Conservation (phyloP, 2,888 invertebrate genomes). For the Graphium colonna region DNA sequence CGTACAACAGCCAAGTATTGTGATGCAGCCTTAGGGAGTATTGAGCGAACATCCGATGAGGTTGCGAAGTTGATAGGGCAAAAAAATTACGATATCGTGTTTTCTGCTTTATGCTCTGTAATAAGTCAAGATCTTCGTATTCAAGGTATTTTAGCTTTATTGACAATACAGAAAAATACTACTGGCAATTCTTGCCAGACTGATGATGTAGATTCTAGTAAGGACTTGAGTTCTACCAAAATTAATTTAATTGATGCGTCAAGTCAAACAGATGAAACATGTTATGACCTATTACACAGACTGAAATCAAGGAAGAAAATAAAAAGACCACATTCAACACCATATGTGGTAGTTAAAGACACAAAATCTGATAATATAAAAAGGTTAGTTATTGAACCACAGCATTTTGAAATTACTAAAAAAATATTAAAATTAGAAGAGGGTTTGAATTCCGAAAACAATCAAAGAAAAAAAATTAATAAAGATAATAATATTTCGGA, state of each 20-base stretch:
- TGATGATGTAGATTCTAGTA: neutral
- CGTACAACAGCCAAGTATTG: conserved; percentile 47
- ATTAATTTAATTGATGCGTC: conserved; percentile 7
- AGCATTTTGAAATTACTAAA: conserved; percentile 12
- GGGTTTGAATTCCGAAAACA: neutral
- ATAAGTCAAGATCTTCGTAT: conserved; percentile 54
- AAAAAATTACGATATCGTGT: conserved; percentile 51
- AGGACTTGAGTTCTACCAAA: neutral
- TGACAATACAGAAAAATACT: conserved; percentile 35
- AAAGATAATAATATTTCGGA: neutral
- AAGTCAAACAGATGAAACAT: conserved; percentile 46
- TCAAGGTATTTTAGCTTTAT: conserved; percentile 48
- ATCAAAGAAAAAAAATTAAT: conserved; percentile 1
- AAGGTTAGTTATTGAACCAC: conserved; percentile 41
- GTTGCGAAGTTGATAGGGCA: conserved; percentile 56
- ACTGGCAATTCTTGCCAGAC: conserved; percentile 17
- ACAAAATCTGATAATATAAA: conserved; percentile 27
- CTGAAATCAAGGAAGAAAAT: conserved; percentile 30
- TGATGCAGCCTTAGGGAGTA: conserved; percentile 22
- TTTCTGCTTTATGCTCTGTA: conserved; percentile 54
- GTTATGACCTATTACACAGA: conserved; percentile 28
- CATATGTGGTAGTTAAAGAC: conserved; percentile 50
- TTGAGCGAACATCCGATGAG: conserved; percentile 50
- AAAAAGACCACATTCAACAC: conserved; percentile 34
- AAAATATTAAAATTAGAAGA: conserved; percentile 25